These are phyloP conservation scores for Pteruthius melanotis DNA, from an alignment of 2,113 vertebrate genomes.

Conservation along the genomic window DNA sequence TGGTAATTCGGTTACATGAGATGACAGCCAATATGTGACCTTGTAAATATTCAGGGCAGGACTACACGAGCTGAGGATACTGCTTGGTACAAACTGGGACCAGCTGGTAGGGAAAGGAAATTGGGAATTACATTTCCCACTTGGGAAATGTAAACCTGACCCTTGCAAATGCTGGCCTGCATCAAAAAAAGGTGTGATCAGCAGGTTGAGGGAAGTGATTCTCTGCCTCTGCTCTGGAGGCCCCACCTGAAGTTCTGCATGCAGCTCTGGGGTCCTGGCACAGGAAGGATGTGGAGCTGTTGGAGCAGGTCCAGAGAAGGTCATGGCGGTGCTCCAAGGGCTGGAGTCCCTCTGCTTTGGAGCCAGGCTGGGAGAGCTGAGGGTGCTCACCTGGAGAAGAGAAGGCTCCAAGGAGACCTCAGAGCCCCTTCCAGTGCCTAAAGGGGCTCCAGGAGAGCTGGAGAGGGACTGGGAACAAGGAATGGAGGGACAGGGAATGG, in stretches of 20 bases:
- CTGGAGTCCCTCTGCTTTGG: background rate
- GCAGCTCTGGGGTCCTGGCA: background rate
- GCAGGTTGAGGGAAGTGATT: background rate
- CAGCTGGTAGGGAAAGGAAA: background rate
- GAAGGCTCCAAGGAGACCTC: background rate
- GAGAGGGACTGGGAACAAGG: background rate
- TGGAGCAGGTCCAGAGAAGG: background rate
- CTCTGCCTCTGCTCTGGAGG: background rate
- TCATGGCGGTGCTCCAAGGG: background rate
- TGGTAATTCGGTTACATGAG: background rate
- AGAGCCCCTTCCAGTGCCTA: background rate
- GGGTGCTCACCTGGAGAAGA: fast-evolving
- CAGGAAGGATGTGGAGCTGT: background rate
- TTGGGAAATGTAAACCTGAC: background rate
- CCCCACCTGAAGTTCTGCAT: background rate
- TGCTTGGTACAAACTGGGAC: background rate
- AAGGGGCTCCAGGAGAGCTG: background rate
- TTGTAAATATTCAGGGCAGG: background rate
- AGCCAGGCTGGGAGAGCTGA: background rate
- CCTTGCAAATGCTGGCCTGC: background rate
- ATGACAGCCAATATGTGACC: background rate
- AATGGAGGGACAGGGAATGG: background rate
- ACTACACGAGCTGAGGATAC: background rate
- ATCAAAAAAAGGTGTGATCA: background rate
- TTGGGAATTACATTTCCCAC: too few relatives aligned